Base-by-base conservation (phyloP, 2,113 vertebrate species). In the Muntiacus reevesi region DNA sequence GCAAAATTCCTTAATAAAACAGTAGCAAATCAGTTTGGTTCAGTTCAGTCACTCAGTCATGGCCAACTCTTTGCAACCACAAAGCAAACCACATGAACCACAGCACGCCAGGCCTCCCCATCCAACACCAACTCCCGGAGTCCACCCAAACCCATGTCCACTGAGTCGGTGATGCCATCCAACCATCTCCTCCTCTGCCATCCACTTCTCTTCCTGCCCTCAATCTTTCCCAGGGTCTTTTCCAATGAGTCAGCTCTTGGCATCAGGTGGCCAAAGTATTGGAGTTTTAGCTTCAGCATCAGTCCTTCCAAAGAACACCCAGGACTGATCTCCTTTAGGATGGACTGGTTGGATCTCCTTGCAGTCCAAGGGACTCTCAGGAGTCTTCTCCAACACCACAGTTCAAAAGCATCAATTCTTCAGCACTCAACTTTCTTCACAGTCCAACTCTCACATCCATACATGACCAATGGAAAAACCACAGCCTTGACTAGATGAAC, bases 351-450 rank as follows among this genome's bases (percentile, higher is more conserved):
- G 60, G 28, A 64, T 62, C 60, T 64, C 60, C 60, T 64, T 64
- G 30, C 30, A 33, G 60, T 64, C 30, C 60, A 62, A 62, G 60
- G 14, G 60, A 33, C 6, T 62, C 60, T 64, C 60, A 64, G 33
- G 28, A 62, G 60, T 33, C 60, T 64, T 64, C 5, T 60, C 59
- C 28, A 62, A 62, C 13, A 62, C 28, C 60, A 62, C 28, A 33
- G 3, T 64, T 64, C 30, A 64, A 33, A 64, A 64, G 14, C 30
- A 33, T 7, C 60, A 33, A 16, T 33, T 64, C 30, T 62, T 62
- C 0, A 0, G 14, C 1, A 1, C 14, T 62, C 30, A 16, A 14
- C 15, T 17, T 64, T 64, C 62, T 33, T 33, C 4, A 2, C 4
- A 64, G 15, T 64, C 1, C 15, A 64, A 33, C 7, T 64, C 62